Evolutionary conservation across 2,113 vertebrate species (phyloP).

Genomic region (Chionodraco myersi): DNA sequence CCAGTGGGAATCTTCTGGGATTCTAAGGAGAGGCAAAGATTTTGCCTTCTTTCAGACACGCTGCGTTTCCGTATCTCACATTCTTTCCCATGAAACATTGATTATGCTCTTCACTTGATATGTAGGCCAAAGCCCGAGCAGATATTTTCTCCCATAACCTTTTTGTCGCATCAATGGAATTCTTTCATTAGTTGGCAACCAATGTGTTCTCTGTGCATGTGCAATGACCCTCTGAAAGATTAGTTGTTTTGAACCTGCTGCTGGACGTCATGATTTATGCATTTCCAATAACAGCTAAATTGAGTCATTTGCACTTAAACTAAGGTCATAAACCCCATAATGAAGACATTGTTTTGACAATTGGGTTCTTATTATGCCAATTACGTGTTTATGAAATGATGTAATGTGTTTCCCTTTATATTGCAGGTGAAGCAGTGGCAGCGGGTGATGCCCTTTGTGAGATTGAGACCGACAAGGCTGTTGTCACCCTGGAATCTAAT

Average conservation of each 20-base stretch:
- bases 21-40: constrained; percentile 47
- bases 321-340: constrained; percentile 5
- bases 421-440: constrained; percentile 90
- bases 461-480: constrained; percentile 98
- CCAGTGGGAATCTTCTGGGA: constrained; percentile 37
- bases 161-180: constrained; percentile 4
- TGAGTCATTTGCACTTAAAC: constrained; percentile 13
- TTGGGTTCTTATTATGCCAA: background rate
- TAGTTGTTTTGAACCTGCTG: background rate
- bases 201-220: background rate
- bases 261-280: constrained; percentile 4
- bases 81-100: constrained; percentile 69
- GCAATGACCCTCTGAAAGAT: background rate
- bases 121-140: constrained; percentile 19
- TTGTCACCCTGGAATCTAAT: constrained; percentile 93
- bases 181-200: constrained; percentile 4
- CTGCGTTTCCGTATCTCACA: constrained; percentile 33
- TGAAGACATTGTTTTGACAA: background rate
- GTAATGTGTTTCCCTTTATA: constrained; percentile 5
- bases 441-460: constrained; percentile 94
- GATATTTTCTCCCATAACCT: constrained; percentile 15
- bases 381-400: background rate
- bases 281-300: constrained; percentile 1
- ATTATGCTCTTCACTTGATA: constrained; percentile 51
- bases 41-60: constrained; percentile 26